A percentile compares a stretch with the other conserved stretches of the same genome.
phyloP scores from a whole-genome alignment of 2,797 vertebrate genomes.

The Halcyon badia region DNA sequence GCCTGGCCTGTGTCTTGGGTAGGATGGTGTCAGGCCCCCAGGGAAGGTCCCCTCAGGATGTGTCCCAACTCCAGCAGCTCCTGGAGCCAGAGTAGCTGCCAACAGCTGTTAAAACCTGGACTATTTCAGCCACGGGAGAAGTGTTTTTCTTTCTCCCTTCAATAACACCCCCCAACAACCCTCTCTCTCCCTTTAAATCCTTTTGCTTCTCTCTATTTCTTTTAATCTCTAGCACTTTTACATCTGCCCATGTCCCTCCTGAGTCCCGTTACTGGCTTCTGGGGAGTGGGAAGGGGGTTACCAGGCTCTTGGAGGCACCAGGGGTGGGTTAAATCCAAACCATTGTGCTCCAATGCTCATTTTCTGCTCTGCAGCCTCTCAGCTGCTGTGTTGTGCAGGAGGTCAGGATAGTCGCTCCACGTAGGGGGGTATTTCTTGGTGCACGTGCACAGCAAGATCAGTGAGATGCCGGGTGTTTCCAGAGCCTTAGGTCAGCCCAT shows the following conservation, averaged over 20 bases:
- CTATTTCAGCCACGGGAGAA: neutral
- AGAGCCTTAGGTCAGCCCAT: neutral
- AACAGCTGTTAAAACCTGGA: neutral
- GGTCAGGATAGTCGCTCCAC: accelerated
- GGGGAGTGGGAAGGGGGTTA: neutral
- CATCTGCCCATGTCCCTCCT: neutral
- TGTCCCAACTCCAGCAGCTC: neutral
- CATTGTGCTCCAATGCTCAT: neutral
- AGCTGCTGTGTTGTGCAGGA: neutral
- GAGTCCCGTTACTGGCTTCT: accelerated
- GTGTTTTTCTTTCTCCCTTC: neutral
- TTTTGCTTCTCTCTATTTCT: neutral
- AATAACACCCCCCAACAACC: neutral
- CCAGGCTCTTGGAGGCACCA: neutral
- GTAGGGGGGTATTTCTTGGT: neutral
- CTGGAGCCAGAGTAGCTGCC: neutral
- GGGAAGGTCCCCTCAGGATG: neutral
- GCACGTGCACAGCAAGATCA: accelerated
- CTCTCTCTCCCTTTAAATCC: neutral
- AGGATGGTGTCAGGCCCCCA: neutral
- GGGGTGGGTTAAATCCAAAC: neutral
- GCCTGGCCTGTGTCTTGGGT: neutral
- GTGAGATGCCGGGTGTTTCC: neutral
- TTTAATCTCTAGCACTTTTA: neutral
- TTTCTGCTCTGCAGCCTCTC: neutral